Percentiles rank a stretch among this genome's conserved stretches.
These are phyloP conservation scores for Lynx canadensis DNA, from an alignment of 2,113 vertebrate species.

Conservation along the genomic window DNA sequence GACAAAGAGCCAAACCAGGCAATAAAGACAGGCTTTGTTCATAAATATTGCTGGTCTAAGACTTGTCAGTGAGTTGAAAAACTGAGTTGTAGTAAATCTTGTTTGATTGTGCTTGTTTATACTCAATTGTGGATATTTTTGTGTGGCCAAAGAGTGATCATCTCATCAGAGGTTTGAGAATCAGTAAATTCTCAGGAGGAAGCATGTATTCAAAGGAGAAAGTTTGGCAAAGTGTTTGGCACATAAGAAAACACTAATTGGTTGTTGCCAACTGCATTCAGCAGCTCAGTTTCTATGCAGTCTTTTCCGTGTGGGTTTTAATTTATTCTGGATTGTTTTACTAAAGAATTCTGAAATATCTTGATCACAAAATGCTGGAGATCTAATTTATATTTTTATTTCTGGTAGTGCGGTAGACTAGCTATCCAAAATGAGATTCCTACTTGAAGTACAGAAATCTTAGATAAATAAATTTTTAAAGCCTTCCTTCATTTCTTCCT, in stretches of 20 bases:
- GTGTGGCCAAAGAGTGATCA: not conserved
- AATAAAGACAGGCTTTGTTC: not conserved
- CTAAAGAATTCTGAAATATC: not conserved
- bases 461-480: not conserved
- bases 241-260: not conserved
- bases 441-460: not conserved
- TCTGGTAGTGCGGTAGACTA: not conserved
- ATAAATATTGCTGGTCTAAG: not conserved
- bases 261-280: not conserved
- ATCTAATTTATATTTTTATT: not conserved
- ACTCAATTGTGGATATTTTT: not conserved
- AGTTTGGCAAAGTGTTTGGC: not conserved
- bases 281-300: not conserved
- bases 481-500: not conserved
- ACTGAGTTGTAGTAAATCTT: not conserved
- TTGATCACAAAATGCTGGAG: slow-evolving; percentile 23
- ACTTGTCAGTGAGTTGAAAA: not conserved
- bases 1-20: not conserved
- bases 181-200: not conserved
- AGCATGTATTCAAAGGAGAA: not conserved
- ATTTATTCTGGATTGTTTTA: not conserved
- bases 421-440: not conserved
- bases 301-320: not conserved
- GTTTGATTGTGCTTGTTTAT: not conserved
- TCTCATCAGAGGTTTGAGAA: not conserved